Evolutionary conservation across 2,888 invertebrate species (phyloP).

Genomic region (Spilarctia lutea): DNA sequence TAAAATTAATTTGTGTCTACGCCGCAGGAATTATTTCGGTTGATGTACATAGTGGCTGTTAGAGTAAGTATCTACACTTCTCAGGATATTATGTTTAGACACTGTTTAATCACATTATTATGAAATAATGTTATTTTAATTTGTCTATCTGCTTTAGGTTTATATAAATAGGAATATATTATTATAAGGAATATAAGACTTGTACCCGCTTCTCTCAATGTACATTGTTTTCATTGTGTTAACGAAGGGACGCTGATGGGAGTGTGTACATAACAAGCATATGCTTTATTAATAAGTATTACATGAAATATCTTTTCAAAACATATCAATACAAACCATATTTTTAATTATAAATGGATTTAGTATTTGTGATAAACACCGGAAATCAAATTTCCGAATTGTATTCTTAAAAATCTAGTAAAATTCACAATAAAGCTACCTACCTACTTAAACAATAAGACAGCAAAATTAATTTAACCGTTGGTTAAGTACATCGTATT

Average conservation of each 20-base stretch:
- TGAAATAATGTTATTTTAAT: background rate
- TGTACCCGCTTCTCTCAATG: background rate
- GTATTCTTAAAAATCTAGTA: background rate
- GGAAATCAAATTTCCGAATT: background rate
- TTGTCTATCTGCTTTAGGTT: background rate
- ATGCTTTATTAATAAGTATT: no score
- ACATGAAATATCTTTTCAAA: no score
- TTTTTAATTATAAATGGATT: no score
- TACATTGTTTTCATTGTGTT: background rate
- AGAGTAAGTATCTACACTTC: slow-evolving; percentile 27
- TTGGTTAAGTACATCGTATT: slow-evolving; percentile 39
- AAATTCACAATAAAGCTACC: slow-evolving; percentile 34
- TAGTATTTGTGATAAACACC: background rate
- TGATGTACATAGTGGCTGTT: slow-evolving; percentile 25
- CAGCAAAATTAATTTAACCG: slow-evolving; percentile 45
- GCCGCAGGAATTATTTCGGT: slow-evolving; percentile 41
- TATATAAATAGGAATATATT: no score
- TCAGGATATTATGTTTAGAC: slow-evolving; percentile 7
- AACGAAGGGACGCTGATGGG: background rate
- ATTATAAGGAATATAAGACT: no score
- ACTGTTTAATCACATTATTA: background rate
- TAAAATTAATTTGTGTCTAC: slow-evolving; percentile 68
- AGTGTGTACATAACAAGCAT: no score
- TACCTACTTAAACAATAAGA: slow-evolving; percentile 32
- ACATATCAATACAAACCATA: no score